These are phyloP conservation scores for Drosophila sp. DNA, from an alignment of 1,140 invertebrate genomes.

Conservation along the genomic window DNA sequence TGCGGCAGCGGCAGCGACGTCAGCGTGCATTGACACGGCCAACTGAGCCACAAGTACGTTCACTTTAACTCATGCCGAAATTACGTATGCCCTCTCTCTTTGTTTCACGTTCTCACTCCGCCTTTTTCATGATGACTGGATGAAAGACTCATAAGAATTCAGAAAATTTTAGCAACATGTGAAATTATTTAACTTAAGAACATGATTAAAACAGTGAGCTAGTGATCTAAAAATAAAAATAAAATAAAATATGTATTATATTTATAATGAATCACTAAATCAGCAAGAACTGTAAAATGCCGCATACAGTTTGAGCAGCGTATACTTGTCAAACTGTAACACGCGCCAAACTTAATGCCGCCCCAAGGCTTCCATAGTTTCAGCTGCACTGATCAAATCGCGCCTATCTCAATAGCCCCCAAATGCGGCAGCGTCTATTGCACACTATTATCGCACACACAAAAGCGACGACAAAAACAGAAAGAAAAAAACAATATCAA, in stretches of 20 bases:
- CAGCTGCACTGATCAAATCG: slow-evolving; percentile 58
- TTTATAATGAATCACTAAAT: neutral
- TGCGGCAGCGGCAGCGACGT: slow-evolving; percentile 17
- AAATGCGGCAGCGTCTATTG: slow-evolving; percentile 67
- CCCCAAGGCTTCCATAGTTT: slow-evolving; percentile 71
- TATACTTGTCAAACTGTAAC: slow-evolving; percentile 55
- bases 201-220: slow-evolving; percentile 4
- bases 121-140: slow-evolving; percentile 1
- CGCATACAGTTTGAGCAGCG: slow-evolving; percentile 55
- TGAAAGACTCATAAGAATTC: neutral
- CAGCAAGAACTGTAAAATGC: neutral
- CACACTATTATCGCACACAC: slow-evolving; percentile 50
- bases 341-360: slow-evolving; percentile 69
- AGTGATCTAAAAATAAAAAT: slow-evolving; percentile 14
- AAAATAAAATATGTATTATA: slow-evolving; percentile 4
- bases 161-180: neutral
- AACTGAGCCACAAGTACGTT: slow-evolving; percentile 43
- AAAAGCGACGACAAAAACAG: slow-evolving; percentile 43
- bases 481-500: too few species aligned
- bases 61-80: slow-evolving; percentile 43
- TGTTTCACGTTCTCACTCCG: neutral
- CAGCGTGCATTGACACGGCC: slow-evolving; percentile 55
- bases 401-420: slow-evolving; percentile 81
- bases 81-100: neutral
- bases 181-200: neutral